Evolutionary conservation across 2,888 invertebrate genomes (phyloP).

Genomic region (Drosophila histrio): DNA sequence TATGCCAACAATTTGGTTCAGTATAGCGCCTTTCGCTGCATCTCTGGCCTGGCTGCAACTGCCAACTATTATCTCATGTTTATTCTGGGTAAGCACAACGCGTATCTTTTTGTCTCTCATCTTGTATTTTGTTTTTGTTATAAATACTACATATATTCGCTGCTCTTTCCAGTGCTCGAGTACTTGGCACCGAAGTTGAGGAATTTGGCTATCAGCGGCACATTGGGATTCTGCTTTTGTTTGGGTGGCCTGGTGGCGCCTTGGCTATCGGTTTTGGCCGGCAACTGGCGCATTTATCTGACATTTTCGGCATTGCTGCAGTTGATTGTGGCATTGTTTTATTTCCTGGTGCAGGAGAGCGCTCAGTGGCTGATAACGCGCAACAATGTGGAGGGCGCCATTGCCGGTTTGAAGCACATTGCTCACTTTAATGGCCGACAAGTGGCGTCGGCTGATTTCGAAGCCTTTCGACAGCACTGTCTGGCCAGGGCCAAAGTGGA

Average conservation of each 20-base stretch:
- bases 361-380: constrained; percentile 86
- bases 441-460: constrained; percentile 80
- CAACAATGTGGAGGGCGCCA: constrained; percentile 85
- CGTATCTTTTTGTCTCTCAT: constrained; percentile 32
- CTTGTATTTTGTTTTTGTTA: not conserved
- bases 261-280: constrained; percentile 84
- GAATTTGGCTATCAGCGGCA: constrained; percentile 86
- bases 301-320: constrained; percentile 85
- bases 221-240: constrained; percentile 86
- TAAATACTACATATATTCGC: constrained; percentile 16
- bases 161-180: constrained; percentile 85
- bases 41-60: constrained; percentile 86
- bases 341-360: constrained; percentile 86
- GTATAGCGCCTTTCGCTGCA: constrained; percentile 85
- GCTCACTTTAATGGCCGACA: constrained; percentile 85
- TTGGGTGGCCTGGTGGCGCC: constrained; percentile 85
- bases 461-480: constrained; percentile 74
- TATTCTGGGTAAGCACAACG: constrained; percentile 85
- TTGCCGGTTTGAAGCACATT: constrained; percentile 85
- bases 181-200: constrained; percentile 86
- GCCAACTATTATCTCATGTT: constrained; percentile 87
- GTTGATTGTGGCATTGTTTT: constrained; percentile 84
- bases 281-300: constrained; percentile 85
- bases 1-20: constrained; percentile 84
- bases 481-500: constrained; percentile 54